Evolutionary conservation across 2,888 invertebrate genomes (phyloP).

Genomic region (Hirtodrosophila trivittata): DNA sequence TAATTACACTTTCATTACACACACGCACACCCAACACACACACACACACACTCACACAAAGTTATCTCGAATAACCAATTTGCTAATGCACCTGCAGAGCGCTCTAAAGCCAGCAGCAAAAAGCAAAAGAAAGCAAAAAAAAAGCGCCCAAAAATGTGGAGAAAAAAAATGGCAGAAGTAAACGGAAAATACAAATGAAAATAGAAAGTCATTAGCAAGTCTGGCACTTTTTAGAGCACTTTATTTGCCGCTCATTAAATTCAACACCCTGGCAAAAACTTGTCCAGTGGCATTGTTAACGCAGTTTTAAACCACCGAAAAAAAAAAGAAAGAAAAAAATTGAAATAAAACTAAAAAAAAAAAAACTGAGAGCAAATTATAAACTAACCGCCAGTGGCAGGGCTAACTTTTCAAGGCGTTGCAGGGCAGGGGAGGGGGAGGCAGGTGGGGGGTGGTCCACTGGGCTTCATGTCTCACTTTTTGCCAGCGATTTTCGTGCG

Average conservation of each 20-base stretch:
- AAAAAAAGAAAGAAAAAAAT: slow-evolving; percentile 20
- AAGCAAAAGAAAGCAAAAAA: not conserved
- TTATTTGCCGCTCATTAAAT: slow-evolving; percentile 62
- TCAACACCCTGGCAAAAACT: slow-evolving; percentile 55
- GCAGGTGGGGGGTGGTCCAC: not conserved
- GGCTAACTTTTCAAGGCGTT: slow-evolving; percentile 39
- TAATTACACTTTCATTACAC: no score
- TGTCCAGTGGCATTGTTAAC: slow-evolving; percentile 56
- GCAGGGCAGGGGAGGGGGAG: not conserved
- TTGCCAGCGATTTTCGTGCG: slow-evolving; percentile 54
- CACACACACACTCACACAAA: no score
- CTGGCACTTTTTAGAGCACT: slow-evolving; percentile 41
- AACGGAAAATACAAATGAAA: not conserved
- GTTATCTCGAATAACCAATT: not conserved
- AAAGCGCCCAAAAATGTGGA: not conserved
- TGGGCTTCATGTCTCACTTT: slow-evolving; percentile 37
- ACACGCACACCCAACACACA: no score
- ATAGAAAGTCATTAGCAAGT: slow-evolving; percentile 52
- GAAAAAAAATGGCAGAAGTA: no score
- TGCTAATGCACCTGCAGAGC: not conserved
- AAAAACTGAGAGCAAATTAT: slow-evolving; percentile 51
- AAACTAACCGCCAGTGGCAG: slow-evolving; percentile 51
- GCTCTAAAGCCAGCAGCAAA: not conserved
- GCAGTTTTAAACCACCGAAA: slow-evolving; percentile 43
- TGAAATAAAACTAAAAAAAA: slow-evolving; percentile 13